These are phyloP conservation scores for Heliopora coerulea DNA, from an alignment of 92 coral and sea anemone genomes.

Conservation along the genomic window DNA sequence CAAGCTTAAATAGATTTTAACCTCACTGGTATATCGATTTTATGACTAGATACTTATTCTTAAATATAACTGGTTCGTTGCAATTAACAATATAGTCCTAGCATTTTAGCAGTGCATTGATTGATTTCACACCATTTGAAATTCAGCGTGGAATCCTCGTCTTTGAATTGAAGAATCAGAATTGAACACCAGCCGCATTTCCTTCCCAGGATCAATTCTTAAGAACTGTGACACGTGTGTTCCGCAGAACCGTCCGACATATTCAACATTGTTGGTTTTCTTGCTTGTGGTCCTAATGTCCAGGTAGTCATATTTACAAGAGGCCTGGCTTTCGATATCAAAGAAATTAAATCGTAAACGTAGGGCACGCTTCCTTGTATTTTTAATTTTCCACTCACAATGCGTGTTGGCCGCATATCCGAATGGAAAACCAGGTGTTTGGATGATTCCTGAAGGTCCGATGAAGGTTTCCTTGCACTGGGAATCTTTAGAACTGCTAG, in stretches of 20 bases:
- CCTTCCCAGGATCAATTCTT: constrained; percentile 45
- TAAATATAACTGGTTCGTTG: too few relatives aligned
- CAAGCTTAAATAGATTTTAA: too few relatives aligned
- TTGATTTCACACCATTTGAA: constrained; percentile 8
- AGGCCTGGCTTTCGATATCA: constrained; percentile 62
- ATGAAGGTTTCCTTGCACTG: constrained; percentile 60
- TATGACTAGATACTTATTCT: too few relatives aligned
- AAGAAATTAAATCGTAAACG: constrained; percentile 61
- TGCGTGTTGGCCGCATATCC: constrained; percentile 61
- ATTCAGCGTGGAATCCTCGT: constrained; percentile 64
- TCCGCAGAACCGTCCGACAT: constrained; percentile 75
- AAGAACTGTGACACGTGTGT: constrained; percentile 48
- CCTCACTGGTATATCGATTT: too few relatives aligned
- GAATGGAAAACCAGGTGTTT: constrained; percentile 70
- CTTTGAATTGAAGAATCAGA: constrained; percentile 75
- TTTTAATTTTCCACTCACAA: constrained; percentile 69
- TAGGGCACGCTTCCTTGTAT: constrained; percentile 48
- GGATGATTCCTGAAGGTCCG: constrained; percentile 60
- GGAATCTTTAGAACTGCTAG: constrained; percentile 50
- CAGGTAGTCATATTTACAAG: constrained; percentile 66
- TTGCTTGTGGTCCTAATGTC: constrained; percentile 49
- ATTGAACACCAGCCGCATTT: constrained; percentile 56
- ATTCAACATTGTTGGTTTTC: constrained; percentile 24
- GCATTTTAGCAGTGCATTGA: too few relatives aligned
- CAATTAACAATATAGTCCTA: too few relatives aligned